Evolutionary conservation across 2,797 vertebrate species (phyloP), one percentile per base, ranked within the genome.

Genomic region (Coregonus ussuriensis): DNA sequence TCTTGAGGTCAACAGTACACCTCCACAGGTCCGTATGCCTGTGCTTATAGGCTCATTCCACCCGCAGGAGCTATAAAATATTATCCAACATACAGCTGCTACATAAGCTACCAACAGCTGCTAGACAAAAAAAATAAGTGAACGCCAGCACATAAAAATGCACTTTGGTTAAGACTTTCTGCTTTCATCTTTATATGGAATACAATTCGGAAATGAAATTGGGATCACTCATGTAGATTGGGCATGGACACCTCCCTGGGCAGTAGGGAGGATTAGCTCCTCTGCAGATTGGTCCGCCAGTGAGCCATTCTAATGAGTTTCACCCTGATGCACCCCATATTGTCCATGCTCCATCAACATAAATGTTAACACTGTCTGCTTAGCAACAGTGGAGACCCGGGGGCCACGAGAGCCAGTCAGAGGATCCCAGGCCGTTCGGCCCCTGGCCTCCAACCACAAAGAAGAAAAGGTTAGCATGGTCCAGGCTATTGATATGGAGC

Each of bases 241-340:
- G 41, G 41, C 41, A 74, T 47, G 52, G 29, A 25, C 15, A 4
- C 66, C 29, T 74, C 65, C 51, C 62, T 47, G 0, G 29, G 51
- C 54, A 71, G 29, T 21, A 6, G 7, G 54, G 47, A 72, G 33
- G 7, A n/a, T 18, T 62, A 65, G 66, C 63, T 75, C 16, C 56
- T 35, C 9, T 16, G 25, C 76, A 33, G 52, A 52, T 63, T 16
- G 3, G 62, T 29, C 25, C 6, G 4, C 62, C 9, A 29, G 62
- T 33, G 63, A 78, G 75, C 37, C 72, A 69, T 71, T 80, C 29
- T 80, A 88, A 84, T 81, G 72, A 79, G 77, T 33, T 65, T 83
- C 77, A 81, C 75, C 74, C 77, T 4, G 6, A 31, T 51, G 71
- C 76, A 76, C 72, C 78, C 74, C 47, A 69, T 72, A 74, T 75